These are phyloP conservation scores for Tuberolachnus salignus DNA, from an alignment of 2,888 invertebrate genomes.

Conservation along the genomic window DNA sequence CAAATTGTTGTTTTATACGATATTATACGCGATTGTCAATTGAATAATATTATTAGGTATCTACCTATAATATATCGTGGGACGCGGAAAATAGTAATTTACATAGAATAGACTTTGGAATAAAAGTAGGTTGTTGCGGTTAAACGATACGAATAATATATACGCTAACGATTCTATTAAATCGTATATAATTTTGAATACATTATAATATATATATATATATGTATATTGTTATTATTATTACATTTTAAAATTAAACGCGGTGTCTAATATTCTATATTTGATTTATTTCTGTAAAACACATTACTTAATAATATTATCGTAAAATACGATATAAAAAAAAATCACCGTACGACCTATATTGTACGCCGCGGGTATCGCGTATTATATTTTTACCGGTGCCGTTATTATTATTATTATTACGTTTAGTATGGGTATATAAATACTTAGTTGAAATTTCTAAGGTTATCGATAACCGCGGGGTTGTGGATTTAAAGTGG, in stretches of 20 bases:
- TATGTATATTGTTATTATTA: too few relatives aligned
- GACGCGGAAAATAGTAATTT: constrained; percentile 26
- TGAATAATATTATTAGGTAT: constrained; percentile 9
- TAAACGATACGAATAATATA: constrained; percentile 10
- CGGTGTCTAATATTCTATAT: background rate
- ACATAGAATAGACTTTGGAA: constrained; percentile 46
- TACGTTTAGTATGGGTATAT: background rate
- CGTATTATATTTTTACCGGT: background rate
- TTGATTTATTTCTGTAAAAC: background rate
- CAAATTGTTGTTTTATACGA: constrained; percentile 40
- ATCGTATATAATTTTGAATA: constrained; percentile 31
- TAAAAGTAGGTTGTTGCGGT: constrained; percentile 35
- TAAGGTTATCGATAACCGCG: too few relatives aligned
- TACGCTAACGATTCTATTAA: constrained; percentile 20
- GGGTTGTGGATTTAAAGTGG: too few relatives aligned
- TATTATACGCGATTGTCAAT: constrained; percentile 3
- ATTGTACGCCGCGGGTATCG: background rate
- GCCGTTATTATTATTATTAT: background rate
- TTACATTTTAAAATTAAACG: background rate
- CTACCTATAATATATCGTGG: background rate
- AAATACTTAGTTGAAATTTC: too few relatives aligned
- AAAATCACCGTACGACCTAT: too few relatives aligned
- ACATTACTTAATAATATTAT: too few relatives aligned
- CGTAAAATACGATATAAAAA: too few relatives aligned
- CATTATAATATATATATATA: constrained; percentile 15